These are phyloP conservation scores for Thamnophis elegans DNA, from an alignment of 2,797 vertebrate species.

Conservation along the genomic window DNA sequence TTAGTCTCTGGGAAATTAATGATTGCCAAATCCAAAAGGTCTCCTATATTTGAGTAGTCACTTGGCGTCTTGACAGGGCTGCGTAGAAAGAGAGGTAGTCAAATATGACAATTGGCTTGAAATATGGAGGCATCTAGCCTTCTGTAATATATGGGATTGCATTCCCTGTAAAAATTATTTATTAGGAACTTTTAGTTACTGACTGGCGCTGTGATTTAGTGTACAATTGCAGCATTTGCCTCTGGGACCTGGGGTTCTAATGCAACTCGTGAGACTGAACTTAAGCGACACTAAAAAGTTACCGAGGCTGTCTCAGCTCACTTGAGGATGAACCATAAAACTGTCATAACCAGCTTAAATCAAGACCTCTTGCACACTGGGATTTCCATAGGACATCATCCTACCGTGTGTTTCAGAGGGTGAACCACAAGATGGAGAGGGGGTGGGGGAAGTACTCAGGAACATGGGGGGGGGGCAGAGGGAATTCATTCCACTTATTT, in stretches of 20 bases:
- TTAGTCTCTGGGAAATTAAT: conserved; percentile 36
- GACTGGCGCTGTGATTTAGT: conserved; percentile 69
- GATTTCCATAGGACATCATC: conserved; percentile 68
- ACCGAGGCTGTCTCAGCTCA: conserved; percentile 68
- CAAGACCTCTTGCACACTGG: conserved; percentile 53
- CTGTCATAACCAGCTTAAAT: conserved; percentile 73
- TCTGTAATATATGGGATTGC: conserved; percentile 68
- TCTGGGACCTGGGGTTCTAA: conserved; percentile 63
- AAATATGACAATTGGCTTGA: conserved; percentile 65
- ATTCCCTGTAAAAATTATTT: conserved; percentile 73
- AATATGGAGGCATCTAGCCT: conserved; percentile 63
- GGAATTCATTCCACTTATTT: not conserved
- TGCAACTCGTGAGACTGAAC: conserved; percentile 54
- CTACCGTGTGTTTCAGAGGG: conserved; percentile 55
- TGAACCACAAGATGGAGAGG: not conserved
- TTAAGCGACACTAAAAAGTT: conserved; percentile 71
- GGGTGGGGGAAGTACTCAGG: not conserved
- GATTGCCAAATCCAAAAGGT: conserved; percentile 35
- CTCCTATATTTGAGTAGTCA: conserved; percentile 40
- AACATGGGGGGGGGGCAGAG: not conserved
- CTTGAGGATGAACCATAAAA: conserved; percentile 70
- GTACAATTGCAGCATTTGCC: conserved; percentile 53
- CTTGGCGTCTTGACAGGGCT: conserved; percentile 42
- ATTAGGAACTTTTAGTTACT: conserved; percentile 61
- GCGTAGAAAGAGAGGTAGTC: conserved; percentile 48